Evolutionary conservation across 2,113 vertebrate species (phyloP), one percentile per base, ranked within the genome.

Genomic region (Nannospalax galili): DNA sequence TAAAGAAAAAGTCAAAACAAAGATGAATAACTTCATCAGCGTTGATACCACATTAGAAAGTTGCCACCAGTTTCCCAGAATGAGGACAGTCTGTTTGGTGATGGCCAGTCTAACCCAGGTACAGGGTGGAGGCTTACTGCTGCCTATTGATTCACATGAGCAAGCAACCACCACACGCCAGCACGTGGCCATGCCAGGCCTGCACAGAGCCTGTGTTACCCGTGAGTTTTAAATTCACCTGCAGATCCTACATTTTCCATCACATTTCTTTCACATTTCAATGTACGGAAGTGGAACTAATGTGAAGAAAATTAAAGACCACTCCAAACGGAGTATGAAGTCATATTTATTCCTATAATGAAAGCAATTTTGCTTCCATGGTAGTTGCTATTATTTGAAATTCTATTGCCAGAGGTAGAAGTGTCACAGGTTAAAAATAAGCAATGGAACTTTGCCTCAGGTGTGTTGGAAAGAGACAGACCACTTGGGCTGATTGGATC

Each of bases 1-100:
- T 64, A 87, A 19, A 32, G 19, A 89, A 91, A 86, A 86, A n/a
- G n/a, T n/a, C n/a, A 69, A 91, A 94, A 37, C 37, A 65, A 73
- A 70, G 28, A 40, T 10, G 32, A 45, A 17, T 16, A 7, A 58
- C 3, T 78, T 79, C 75, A 6, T 78, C 45, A 5, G 87, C 15
- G 32, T 6, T 62, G 48, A 80, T 22, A 28, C 1, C 42, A 14
- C 3, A 42, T 26, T 22, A 12, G 2, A 60, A 32, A 37, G 2
- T 3, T 70, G 0, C 26, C 19, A 1, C 67, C 19, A 14, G 1
- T 17, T 7, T 30, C 32, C 22, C 75, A 40, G 32, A 75, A 64
- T n/a, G 20, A 74, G 17, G 26, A 79, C 4, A 20, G 2, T 42
- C 37, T 48, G 26, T 80, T 35, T 12, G 62, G 15, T n/a, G 19